Evolutionary conservation across 2,797 vertebrate species (phyloP).

Genomic region (Poecilia gillii): DNA sequence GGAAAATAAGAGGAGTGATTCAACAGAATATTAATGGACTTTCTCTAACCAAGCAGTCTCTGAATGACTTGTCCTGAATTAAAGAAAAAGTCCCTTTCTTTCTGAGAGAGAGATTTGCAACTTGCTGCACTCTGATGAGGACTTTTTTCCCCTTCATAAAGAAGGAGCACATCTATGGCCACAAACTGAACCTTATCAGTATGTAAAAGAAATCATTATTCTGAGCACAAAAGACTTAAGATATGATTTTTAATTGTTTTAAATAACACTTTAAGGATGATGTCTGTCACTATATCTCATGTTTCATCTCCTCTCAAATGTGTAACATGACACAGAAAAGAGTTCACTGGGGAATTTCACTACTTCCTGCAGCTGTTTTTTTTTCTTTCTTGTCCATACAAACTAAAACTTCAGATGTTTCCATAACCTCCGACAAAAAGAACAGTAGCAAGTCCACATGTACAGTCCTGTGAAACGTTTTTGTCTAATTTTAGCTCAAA

Average conservation of each 20-base stretch:
- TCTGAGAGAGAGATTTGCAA: conserved; percentile 54
- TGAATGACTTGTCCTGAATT: conserved; percentile 65
- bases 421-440: conserved; percentile 45
- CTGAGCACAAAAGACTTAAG: not conserved
- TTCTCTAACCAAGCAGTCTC: conserved; percentile 68
- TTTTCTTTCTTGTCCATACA: conserved; percentile 40
- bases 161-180: conserved; percentile 10
- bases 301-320: conserved; percentile 2
- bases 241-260: not conserved
- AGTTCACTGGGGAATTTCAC: conserved; percentile 48
- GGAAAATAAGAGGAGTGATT: conserved; percentile 51
- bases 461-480: not conserved
- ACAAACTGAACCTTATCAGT: conserved; percentile 12
- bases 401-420: conserved; percentile 38
- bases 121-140: conserved; percentile 15
- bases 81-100: conserved; percentile 68
- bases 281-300: not conserved
- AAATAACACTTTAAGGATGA: not conserved
- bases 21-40: conserved; percentile 70
- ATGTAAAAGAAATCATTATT: not conserved
- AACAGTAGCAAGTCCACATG: not conserved
- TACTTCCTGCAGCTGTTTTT: conserved; percentile 58
- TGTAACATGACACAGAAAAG: conserved; percentile 36
- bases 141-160: conserved; percentile 13
- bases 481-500: not conserved